Evolutionary conservation across 1,140 invertebrate genomes (phyloP).

Genomic region (Drosophila bocqueti): DNA sequence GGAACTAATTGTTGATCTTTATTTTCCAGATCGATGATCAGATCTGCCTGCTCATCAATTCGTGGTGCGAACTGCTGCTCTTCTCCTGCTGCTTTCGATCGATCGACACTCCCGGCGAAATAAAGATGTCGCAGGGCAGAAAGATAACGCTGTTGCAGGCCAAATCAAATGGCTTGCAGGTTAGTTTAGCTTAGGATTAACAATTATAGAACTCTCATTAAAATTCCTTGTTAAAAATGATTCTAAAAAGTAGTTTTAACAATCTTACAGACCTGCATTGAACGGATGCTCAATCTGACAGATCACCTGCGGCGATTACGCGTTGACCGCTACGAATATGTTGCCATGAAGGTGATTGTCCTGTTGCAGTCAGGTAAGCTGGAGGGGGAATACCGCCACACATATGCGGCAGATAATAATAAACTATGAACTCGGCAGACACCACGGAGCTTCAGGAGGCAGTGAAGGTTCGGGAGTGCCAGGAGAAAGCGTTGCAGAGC

Average conservation of each 20-base stretch:
- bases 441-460: conserved; percentile 96
- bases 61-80: conserved; percentile 97
- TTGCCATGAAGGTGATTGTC: conserved; percentile 97
- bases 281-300: conserved; percentile 97
- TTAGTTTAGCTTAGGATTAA: conserved; percentile 15
- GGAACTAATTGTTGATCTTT: background rate
- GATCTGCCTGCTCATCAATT: conserved; percentile 97
- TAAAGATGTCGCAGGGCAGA: conserved; percentile 91
- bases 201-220: too few relatives aligned
- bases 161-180: conserved; percentile 86
- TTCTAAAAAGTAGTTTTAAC: background rate
- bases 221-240: too few relatives aligned
- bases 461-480: conserved; percentile 95
- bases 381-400: too few relatives aligned
- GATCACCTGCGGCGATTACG: conserved; percentile 95
- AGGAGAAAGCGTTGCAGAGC: conserved; percentile 97
- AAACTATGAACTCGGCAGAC: conserved; percentile 87
- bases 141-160: conserved; percentile 89
- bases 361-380: conserved; percentile 94
- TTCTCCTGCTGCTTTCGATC: conserved; percentile 97
- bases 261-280: conserved; percentile 90
- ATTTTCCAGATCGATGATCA: conserved; percentile 95
- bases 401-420: background rate
- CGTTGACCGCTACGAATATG: conserved; percentile 98
- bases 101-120: conserved; percentile 94